These are phyloP conservation scores for Galemys pyrenaicus DNA, from an alignment of 2,113 vertebrate species.

Conservation along the genomic window DNA sequence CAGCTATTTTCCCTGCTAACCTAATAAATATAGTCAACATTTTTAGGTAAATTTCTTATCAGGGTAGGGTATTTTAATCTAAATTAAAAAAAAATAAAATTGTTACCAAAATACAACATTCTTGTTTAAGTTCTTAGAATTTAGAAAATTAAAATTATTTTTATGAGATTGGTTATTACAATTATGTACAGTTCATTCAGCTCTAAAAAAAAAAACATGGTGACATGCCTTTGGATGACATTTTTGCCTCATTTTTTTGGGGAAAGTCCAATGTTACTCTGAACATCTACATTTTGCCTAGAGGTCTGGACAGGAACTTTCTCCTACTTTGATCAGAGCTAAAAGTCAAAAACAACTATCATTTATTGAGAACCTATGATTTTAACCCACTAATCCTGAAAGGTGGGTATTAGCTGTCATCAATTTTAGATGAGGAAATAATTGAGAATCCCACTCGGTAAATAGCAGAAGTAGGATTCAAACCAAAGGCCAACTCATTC, in stretches of 20 bases:
- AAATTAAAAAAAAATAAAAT: neutral
- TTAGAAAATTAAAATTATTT: conserved; percentile 20
- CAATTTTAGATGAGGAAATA: neutral
- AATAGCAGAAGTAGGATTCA: conserved; percentile 35
- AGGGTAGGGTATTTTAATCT: conserved; percentile 9
- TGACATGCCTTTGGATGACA: neutral
- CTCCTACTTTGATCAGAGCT: conserved; percentile 26
- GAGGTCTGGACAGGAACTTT: conserved; percentile 6
- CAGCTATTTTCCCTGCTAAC: conserved; percentile 51
- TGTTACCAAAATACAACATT: neutral
- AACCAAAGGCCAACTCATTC: neutral
- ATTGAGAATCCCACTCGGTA: neutral
- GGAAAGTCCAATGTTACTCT: neutral
- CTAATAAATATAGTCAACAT: conserved; percentile 16
- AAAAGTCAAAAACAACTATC: neutral
- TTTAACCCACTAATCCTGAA: conserved; percentile 5
- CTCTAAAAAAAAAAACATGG: conserved; percentile 8
- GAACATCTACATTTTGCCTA: neutral
- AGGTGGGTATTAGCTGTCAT: neutral
- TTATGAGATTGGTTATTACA: neutral
- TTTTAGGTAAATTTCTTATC: conserved; percentile 4
- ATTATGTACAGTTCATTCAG: neutral
- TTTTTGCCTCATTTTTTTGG: neutral
- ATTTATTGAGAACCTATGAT: conserved; percentile 26
- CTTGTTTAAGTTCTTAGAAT: conserved; percentile 41